These are phyloP conservation scores for Aplysina aerophoba DNA, from an alignment of 37 sponge, comb jelly and placozoan species.

Conservation along the genomic window DNA sequence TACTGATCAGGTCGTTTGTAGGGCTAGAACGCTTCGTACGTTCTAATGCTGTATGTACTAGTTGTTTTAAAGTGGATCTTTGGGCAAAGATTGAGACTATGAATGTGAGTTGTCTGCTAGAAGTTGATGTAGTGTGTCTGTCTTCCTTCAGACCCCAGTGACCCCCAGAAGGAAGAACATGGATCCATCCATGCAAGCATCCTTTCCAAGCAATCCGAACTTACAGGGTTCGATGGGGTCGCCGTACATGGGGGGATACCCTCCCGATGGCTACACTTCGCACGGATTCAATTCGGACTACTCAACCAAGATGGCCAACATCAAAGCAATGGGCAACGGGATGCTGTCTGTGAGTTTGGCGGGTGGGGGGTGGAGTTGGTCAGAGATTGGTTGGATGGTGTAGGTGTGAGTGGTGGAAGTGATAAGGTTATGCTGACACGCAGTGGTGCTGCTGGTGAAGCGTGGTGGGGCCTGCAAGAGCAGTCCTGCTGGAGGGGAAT, in stretches of 20 bases:
- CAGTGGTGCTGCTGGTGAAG: not conserved
- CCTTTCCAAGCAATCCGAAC: not conserved
- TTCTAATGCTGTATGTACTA: too few species aligned
- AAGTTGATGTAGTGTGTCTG: not conserved
- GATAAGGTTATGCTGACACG: not conserved
- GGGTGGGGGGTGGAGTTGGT: not conserved
- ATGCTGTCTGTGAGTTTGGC: not conserved
- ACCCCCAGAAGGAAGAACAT: not conserved
- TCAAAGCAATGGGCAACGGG: conserved; percentile 13
- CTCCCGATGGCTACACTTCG: not conserved
- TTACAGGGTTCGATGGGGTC: not conserved
- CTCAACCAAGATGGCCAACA: not conserved
- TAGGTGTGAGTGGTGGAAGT: not conserved
- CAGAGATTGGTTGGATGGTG: not conserved
- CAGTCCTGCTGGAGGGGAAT: not conserved
- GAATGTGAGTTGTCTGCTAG: not conserved
- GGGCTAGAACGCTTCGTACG: too few species aligned
- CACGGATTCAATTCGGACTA: not conserved
- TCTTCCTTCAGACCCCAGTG: not conserved
- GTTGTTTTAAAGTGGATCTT: too few species aligned
- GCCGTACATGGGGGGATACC: not conserved
- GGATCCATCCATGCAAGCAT: conserved; percentile 22
- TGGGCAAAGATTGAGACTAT: too few species aligned
- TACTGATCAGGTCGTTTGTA: too few species aligned
- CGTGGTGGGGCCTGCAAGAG: not conserved